Evolutionary conservation across 2,888 invertebrate genomes (phyloP), one percentile per base, ranked within the genome.

Genomic region (Fabriciana adippe): DNA sequence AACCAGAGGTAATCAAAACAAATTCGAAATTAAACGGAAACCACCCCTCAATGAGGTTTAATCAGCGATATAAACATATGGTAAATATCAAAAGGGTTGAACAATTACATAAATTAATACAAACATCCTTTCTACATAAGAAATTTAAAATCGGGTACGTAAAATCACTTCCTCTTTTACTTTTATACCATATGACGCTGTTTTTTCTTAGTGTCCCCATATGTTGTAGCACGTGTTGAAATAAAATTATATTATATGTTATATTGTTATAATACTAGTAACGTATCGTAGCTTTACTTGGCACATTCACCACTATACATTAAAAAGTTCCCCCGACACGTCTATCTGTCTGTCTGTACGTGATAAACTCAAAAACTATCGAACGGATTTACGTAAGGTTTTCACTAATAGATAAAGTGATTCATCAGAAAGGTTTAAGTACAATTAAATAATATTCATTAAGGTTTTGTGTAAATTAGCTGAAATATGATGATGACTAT

Each of bases 31-130:
- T 89, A 91, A 91, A 89, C 87, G 80, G 79, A 79, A 75, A 78
- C 80, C 78, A 75, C 72, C 78, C 35, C 80, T 80, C 84, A 81
- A 83, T 81, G 82, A 78, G 78, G 81, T 82, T 85, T 88, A 88
- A 90, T 89, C 88, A 84, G 79, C 74, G 75, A 75, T 77, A 81
- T 79, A 83, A 88, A 87, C 90, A 91, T 85, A 88, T 91, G 90
- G 86, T 87, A 87, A 79, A 79, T 79, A 82, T 81, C 80, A 78
- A 82, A 90, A 89, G 90, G 91, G 89, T 89, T 91, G 75, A 85
- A 89, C 85, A 88, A 89, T 90, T 88, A 89, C 82, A 89, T 90
- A 90, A 90, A 90, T 92, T 90, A 91, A 92, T 90, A 90, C 88
- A 71, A 78, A 78, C 78, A 87, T 90, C 90, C 90, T 87, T 78